These are phyloP conservation scores for Ypsolopha scabrella DNA, from an alignment of 2,888 invertebrate genomes.

Conservation along the genomic window DNA sequence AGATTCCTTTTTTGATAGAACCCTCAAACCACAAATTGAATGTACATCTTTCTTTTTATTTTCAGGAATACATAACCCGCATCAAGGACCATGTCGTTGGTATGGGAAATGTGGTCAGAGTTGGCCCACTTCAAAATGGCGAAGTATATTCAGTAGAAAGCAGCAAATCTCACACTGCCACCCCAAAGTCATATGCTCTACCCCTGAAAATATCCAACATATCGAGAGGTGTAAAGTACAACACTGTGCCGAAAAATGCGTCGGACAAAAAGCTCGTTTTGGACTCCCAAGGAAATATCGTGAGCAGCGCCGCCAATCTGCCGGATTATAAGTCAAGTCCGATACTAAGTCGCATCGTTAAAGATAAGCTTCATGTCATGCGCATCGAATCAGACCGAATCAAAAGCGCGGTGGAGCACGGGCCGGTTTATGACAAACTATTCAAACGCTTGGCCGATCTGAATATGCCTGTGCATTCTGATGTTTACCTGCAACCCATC, in stretches of 20 bases:
- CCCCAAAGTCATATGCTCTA: conserved; percentile 57
- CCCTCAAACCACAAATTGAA: not conserved
- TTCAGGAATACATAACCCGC: conserved; percentile 60
- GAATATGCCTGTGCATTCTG: conserved; percentile 60
- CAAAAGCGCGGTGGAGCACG: conserved; percentile 71
- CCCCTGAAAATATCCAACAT: conserved; percentile 61
- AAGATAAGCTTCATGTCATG: conserved; percentile 64
- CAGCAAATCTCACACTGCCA: conserved; percentile 41
- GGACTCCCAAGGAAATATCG: conserved; percentile 58
- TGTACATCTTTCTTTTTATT: not conserved
- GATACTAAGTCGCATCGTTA: conserved; percentile 54
- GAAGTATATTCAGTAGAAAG: conserved; percentile 55
- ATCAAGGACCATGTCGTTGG: conserved; percentile 80
- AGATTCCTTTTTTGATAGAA: not conserved
- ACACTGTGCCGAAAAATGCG: conserved; percentile 59
- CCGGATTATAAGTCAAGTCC: conserved; percentile 61
- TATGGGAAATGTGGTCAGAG: conserved; percentile 78
- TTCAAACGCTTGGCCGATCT: conserved; percentile 65
- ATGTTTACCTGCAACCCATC: conserved; percentile 67
- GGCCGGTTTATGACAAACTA: conserved; percentile 70
- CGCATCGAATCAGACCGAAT: conserved; percentile 68
- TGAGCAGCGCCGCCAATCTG: conserved; percentile 59
- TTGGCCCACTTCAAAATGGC: conserved; percentile 63
- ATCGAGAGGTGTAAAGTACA: conserved; percentile 58
- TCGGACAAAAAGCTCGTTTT: conserved; percentile 62